Evolutionary conservation across 2,797 vertebrate species (phyloP).

Genomic region (Lagodon rhomboides): DNA sequence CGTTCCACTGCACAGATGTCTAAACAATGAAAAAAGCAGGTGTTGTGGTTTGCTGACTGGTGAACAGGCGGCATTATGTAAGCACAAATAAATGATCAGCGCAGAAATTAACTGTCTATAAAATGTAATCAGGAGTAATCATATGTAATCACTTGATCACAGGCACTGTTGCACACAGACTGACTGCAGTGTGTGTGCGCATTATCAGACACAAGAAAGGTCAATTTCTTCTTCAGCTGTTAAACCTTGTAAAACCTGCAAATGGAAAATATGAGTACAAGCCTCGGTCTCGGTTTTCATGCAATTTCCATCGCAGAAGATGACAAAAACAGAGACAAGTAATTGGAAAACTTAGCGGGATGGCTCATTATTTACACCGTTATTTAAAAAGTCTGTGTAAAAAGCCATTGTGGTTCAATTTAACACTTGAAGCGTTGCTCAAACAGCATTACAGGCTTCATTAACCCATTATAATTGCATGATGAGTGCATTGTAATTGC

Average conservation of each 20-base stretch:
- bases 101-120: neutral
- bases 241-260: neutral
- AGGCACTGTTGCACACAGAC: neutral
- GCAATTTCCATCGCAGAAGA: neutral
- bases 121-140: neutral
- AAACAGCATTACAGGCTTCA: constrained; percentile 74
- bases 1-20: neutral
- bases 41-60: neutral
- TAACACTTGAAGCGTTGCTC: constrained; percentile 67
- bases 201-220: neutral
- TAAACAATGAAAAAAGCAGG: neutral
- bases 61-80: neutral
- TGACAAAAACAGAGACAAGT: constrained; percentile 33
- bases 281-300: neutral
- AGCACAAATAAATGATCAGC: neutral
- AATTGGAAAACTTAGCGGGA: constrained; percentile 13
- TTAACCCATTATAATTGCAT: constrained; percentile 70
- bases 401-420: constrained; percentile 63
- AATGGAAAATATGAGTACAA: neutral
- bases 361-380: constrained; percentile 36
- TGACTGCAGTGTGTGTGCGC: neutral
- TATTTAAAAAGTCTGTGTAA: constrained; percentile 41
- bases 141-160: neutral
- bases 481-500: constrained; percentile 57
- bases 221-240: constrained; percentile 12